phyloP scores from a whole-genome alignment of 2,113 vertebrate genomes.

The Micronycteris hirsuta region DNA sequence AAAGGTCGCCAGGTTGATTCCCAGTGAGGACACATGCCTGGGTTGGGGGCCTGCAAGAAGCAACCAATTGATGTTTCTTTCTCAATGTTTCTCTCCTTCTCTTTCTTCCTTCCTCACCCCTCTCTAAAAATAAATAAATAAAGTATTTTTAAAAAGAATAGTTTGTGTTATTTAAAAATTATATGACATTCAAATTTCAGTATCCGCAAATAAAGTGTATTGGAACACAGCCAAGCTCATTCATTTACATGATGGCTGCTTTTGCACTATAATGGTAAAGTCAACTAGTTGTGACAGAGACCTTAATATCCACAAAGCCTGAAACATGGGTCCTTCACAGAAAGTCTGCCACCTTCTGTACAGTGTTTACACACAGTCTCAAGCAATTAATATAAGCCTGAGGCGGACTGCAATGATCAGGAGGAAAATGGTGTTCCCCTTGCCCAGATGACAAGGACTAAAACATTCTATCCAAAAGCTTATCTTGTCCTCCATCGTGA shows the following conservation, averaged over 20 bases:
- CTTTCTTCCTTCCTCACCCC: too few species aligned
- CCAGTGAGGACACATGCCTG: background rate
- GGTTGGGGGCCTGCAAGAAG: too few species aligned
- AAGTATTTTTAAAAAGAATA: background rate
- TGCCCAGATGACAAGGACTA: background rate
- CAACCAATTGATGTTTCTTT: too few species aligned
- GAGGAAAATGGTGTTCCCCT: background rate
- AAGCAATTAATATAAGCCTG: background rate
- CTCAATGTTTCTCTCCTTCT: too few species aligned
- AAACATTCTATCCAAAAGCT: background rate
- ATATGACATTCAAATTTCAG: background rate
- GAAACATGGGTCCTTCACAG: background rate
- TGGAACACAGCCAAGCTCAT: background rate
- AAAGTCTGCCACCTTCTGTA: background rate
- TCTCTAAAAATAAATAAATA: too few species aligned
- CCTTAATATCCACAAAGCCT: background rate
- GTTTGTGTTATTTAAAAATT: background rate
- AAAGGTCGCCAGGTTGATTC: background rate
- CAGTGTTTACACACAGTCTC: background rate
- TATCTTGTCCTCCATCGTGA: background rate
- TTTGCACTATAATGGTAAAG: background rate
- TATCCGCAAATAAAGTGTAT: background rate
- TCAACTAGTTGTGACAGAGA: background rate
- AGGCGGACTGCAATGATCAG: background rate
- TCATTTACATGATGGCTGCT: background rate